Percentiles rank a stretch among this genome's conserved stretches.
These are phyloP conservation scores for Elephas maximus DNA, from an alignment of 2,113 vertebrate species.

Conservation along the genomic window DNA sequence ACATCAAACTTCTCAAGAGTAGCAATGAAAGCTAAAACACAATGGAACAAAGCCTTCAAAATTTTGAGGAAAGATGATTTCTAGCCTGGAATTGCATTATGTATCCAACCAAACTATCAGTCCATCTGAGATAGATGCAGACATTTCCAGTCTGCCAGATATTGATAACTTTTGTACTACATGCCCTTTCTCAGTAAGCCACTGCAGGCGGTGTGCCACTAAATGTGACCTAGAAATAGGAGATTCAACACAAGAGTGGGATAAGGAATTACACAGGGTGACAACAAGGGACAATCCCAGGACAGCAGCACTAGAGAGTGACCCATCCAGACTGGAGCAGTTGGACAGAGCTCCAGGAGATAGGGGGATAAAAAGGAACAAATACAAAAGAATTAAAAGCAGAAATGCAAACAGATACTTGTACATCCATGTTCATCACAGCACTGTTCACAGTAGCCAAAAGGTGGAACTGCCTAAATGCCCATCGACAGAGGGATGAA, in stretches of 20 bases:
- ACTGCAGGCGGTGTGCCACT: background rate
- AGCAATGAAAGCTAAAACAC: background rate
- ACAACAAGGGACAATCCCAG: background rate
- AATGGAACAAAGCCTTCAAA: background rate
- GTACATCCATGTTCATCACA: too few relatives aligned
- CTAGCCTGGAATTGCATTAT: background rate
- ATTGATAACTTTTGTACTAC: background rate
- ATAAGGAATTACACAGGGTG: background rate
- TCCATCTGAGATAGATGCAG: background rate
- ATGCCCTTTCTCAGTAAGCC: background rate
- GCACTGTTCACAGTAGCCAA: too few relatives aligned
- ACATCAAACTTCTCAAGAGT: background rate
- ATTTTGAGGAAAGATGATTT: background rate
- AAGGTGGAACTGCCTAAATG: too few relatives aligned
- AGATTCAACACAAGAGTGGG: background rate
- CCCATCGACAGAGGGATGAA: too few relatives aligned
- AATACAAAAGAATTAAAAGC: background rate
- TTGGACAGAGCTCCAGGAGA: background rate
- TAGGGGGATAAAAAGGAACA: background rate
- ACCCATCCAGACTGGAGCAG: background rate
- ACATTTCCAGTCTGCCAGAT: background rate
- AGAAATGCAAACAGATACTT: too few relatives aligned
- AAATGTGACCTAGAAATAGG: background rate
- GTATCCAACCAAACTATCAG: background rate
- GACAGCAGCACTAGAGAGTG: background rate